Evolutionary conservation across 2,888 invertebrate species (phyloP).

Genomic region (Dynastes maya): DNA sequence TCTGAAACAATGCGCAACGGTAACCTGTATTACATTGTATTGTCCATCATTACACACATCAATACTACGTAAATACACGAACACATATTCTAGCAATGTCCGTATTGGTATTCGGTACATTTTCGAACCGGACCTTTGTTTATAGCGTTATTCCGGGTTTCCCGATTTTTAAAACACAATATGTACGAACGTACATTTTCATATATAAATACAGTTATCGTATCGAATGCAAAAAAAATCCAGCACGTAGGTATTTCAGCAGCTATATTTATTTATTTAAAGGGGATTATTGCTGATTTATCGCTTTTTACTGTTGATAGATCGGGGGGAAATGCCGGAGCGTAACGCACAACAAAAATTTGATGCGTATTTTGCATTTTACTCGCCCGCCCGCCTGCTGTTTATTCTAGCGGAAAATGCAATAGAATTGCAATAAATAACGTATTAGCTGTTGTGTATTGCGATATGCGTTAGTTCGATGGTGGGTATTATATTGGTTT

Average conservation of each 20-base stretch:
- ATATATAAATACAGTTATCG: not conserved
- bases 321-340: not conserved
- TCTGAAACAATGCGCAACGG: not conserved
- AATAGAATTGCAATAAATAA: slow-evolving; percentile 28
- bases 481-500: not conserved
- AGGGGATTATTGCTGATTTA: slow-evolving; percentile 42
- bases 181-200: not conserved
- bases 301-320: slow-evolving; percentile 31
- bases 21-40: not conserved
- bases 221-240: not conserved
- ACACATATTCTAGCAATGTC: not conserved
- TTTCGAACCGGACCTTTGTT: slow-evolving; percentile 17
- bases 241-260: too few relatives aligned
- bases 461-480: not conserved
- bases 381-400: not conserved
- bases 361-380: slow-evolving; percentile 11
- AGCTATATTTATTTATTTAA: slow-evolving; percentile 41
- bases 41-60: not conserved
- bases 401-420: slow-evolving; percentile 14
- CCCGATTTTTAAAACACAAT: slow-evolving; percentile 30
- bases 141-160: slow-evolving; percentile 18
- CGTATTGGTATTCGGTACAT: not conserved
- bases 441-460: not conserved
- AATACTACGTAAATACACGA: not conserved
- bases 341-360: slow-evolving; percentile 2